A percentile compares a stretch with the other conserved stretches of the same genome.
Evolutionary conservation across 2,888 invertebrate genomes (phyloP).

Genomic region (Cosmopolites sordidus): DNA sequence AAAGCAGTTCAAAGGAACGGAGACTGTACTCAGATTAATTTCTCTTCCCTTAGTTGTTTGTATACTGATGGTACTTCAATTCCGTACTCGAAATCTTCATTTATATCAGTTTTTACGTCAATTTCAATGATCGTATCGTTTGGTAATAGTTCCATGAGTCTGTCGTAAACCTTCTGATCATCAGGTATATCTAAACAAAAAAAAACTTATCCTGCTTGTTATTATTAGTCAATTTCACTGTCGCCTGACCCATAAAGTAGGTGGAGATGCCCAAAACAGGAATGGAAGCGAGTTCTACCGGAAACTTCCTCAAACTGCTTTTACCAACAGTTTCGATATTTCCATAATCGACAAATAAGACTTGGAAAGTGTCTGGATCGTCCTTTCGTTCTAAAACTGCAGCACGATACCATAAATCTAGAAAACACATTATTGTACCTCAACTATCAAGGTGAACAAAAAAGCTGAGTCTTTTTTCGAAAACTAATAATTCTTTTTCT

Average conservation of each 20-base stretch:
- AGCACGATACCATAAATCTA: constrained; percentile 38
- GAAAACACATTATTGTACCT: constrained; percentile 22
- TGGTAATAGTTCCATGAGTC: constrained; percentile 24
- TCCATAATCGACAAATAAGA: constrained; percentile 41
- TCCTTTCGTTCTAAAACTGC: constrained; percentile 26
- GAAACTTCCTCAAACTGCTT: constrained; percentile 34
- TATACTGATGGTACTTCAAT: constrained; percentile 34
- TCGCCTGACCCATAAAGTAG: constrained; percentile 31
- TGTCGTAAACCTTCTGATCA: constrained; percentile 17
- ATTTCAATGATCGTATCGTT: constrained; percentile 29
- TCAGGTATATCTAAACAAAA: constrained; percentile 28
- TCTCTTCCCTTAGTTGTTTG: constrained; percentile 25
- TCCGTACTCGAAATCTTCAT: constrained; percentile 25
- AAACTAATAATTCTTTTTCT: too few species aligned
- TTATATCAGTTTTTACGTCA: constrained; percentile 21
- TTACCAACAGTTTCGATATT: constrained; percentile 28
- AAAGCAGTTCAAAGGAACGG: too few species aligned
- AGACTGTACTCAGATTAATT: too few species aligned
- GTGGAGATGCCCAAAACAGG: constrained; percentile 34
- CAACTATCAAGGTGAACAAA: too few species aligned
- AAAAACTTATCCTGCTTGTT: not conserved
- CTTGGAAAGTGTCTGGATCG: constrained; percentile 22
- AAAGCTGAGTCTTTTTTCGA: too few species aligned
- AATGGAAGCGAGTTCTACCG: constrained; percentile 29
- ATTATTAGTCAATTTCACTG: not conserved